phyloP scores from a whole-genome alignment of 1,140 invertebrate species.

The Solenopsis invicta region DNA sequence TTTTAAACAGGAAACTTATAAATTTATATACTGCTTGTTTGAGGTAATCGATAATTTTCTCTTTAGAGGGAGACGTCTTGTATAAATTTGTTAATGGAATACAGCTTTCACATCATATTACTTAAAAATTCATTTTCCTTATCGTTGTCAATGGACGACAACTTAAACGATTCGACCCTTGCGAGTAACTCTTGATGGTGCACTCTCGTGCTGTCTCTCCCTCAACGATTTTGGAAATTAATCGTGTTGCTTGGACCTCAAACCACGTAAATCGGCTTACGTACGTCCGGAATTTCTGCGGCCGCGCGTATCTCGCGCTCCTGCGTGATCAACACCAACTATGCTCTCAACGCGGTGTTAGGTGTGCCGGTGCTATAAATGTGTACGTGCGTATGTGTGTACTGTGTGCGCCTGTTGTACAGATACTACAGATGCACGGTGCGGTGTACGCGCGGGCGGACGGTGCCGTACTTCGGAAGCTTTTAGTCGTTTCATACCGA shows the following conservation, averaged over 20 bases:
- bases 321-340: conserved; percentile 56
- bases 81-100: background rate
- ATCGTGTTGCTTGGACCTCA: conserved; percentile 57
- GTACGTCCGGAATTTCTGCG: conserved; percentile 55
- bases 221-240: conserved; percentile 72
- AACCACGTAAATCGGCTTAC: conserved; percentile 71
- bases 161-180: background rate
- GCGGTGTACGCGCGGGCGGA: background rate
- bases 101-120: background rate
- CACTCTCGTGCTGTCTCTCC: conserved; percentile 28
- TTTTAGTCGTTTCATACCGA: conserved; percentile 57
- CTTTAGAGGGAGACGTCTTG: background rate
- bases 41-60: background rate
- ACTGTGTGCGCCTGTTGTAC: background rate
- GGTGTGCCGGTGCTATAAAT: background rate
- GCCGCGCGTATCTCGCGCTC: conserved; percentile 56
- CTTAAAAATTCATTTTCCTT: background rate
- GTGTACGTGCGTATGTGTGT: background rate
- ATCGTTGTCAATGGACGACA: background rate
- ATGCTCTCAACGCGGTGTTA: conserved; percentile 29
- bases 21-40: background rate
- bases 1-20: background rate
- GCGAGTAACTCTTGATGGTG: background rate
- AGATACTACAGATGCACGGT: background rate
- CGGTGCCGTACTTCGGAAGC: conserved; percentile 32